These are phyloP conservation scores for Mico argentatus DNA, from an alignment of 2,797 vertebrate genomes.

Conservation along the genomic window DNA sequence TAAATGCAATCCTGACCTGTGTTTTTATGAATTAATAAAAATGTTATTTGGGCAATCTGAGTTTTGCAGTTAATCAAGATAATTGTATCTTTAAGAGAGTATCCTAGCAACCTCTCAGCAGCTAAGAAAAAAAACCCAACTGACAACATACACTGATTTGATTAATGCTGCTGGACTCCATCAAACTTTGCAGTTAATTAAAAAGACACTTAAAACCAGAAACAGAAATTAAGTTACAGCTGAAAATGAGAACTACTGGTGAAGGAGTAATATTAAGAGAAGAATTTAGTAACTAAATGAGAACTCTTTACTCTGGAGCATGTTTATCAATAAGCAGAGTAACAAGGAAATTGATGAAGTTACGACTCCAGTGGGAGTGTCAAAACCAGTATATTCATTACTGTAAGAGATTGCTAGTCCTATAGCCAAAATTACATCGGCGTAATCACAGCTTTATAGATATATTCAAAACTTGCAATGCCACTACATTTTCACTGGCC, in stretches of 20 bases:
- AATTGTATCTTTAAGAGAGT: slow-evolving; percentile 81
- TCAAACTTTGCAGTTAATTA: slow-evolving; percentile 83
- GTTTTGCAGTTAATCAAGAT: slow-evolving; percentile 82
- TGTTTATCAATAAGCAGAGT: slow-evolving; percentile 26
- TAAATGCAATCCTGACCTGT: slow-evolving; percentile 63
- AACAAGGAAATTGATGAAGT: neutral
- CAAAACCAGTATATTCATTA: slow-evolving; percentile 46
- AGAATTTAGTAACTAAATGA: slow-evolving; percentile 3
- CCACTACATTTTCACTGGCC: neutral
- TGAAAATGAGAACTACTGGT: slow-evolving; percentile 67
- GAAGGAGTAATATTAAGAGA: neutral
- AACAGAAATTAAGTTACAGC: slow-evolving; percentile 69
- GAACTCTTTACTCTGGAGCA: slow-evolving; percentile 3
- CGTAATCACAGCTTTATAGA: slow-evolving; percentile 8
- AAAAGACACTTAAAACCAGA: slow-evolving; percentile 78
- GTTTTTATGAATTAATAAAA: slow-evolving; percentile 74
- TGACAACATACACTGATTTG: slow-evolving; percentile 75
- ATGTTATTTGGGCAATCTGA: slow-evolving; percentile 78
- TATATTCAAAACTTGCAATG: neutral
- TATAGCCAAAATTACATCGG: neutral
- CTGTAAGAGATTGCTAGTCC: neutral
- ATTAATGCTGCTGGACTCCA: slow-evolving; percentile 81
- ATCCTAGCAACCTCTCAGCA: slow-evolving; percentile 85
- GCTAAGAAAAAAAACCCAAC: slow-evolving; percentile 71
- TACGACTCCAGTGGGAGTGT: neutral